Evolutionary conservation across 2,797 vertebrate genomes (phyloP), one percentile per base, ranked within the genome.

Genomic region (Neosilurus hyrtlii): DNA sequence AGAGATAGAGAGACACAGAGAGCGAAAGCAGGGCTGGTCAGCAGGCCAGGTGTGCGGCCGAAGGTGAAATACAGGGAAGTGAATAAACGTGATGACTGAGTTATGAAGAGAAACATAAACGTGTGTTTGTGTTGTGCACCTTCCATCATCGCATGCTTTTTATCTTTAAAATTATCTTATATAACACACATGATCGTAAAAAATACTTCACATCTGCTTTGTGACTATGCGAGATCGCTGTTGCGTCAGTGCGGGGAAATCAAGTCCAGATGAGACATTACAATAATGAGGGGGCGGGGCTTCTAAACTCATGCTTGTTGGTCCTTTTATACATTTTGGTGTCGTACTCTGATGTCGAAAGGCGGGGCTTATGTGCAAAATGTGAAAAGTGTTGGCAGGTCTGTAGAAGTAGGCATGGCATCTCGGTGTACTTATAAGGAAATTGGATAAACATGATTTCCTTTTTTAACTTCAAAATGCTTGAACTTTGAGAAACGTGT

Each of bases 31-130:
- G 15, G 66, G 71, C 10, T 20, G 16, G 71, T 56, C 76, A 77
- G 85, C 57, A 73, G 82, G 57, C 66, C 65, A 75, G 68, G 56
- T 79, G 54, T 30, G 82, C 57, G 62, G 56, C 82, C 11, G 80
- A 71, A 67, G 51, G 37, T 65, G 73, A 68, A 79, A 52, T 24
- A 82, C 63, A 70, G 18, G 59, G 66, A 54, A 63, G 49, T 16
- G 66, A 63, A 82, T 63, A 63, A 59, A 62, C 24, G 26, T 16
- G 62, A 14, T 24, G 54, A 35, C 26, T 37, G 72, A 35, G 12
- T 52, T 22, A 6, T 8, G 11, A 72, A 14, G 26, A 57, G 26
- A 22, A 73, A 37, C 20, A 35, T 18, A 57, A 74, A 57, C 26
- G 2, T 9, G 24, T 73, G 24, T 35, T 67, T 71, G 37, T 79